Base-by-base conservation (phyloP, 2,797 vertebrate species). In the Cryptoblepharus egeriae region DNA sequence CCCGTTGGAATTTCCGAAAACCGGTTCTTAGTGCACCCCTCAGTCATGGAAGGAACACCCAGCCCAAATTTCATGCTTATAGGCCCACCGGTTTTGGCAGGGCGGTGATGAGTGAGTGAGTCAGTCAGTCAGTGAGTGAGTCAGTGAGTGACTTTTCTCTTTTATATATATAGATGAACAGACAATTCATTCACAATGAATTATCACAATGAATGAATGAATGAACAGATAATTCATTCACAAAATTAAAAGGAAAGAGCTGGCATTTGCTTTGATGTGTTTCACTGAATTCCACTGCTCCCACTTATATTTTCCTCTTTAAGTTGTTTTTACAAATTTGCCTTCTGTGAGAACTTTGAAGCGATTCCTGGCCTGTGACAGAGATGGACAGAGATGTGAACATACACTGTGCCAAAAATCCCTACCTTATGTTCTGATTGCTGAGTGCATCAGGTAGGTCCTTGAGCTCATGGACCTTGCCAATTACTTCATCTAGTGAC, bases 401-500 rank as follows among this genome's bases (percentile, higher is more conserved):
- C 74, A 91, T 89, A 88, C 80, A 69, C 35, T 91, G 10, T 67
- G 52, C 58, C 58, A 55, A 8, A 88, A 45, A 85, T 7, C n/a
- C 45, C 37, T 28, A 87, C 60, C 85, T 88, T 87, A 39, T 80
- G 79, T 0, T 82, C 83, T 63, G 39, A 69, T 65, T 57, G 87
- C 92, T 88, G 83, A 71, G 69, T 78, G 79, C 65, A 55, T 84
- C 85, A 77, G 80, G 75, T 83, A 10, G 0, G 26, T 90, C 24
- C 80, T 81, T 52, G 6, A 83, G 83, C 28, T 28, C 11, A 71
- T 28, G 75, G 82, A 89, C 37, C 68, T 84, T 68, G 75, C 81
- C 68, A 78, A 91, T 88, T 87, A 87, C 88, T 91, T 91, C 79
- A 69, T 91, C 55, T 57, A 91, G 80, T 90, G 90, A 90, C 82